Evolutionary conservation across 2,113 vertebrate genomes (phyloP).

Genomic region (Numenius arquata): DNA sequence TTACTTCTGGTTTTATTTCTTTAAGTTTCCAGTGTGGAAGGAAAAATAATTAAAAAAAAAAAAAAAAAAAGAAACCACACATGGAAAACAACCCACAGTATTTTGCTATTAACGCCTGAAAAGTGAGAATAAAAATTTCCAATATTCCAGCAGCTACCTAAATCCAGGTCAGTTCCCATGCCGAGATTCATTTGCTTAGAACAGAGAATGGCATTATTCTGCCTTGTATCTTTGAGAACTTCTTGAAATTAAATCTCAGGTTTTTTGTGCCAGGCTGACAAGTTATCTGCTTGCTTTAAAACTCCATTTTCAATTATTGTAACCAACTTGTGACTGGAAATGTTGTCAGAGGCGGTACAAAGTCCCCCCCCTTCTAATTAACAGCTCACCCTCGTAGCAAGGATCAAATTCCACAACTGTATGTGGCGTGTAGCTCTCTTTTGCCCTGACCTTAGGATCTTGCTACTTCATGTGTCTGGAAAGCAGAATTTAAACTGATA

Average conservation of each 20-base stretch:
- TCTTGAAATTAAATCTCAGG: background rate
- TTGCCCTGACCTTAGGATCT: background rate
- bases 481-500: background rate
- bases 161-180: background rate
- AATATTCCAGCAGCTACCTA: background rate
- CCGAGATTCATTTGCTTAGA: background rate
- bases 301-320: background rate
- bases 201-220: accelerated
- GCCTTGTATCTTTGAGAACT: background rate
- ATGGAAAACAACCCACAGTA: accelerated
- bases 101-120: background rate
- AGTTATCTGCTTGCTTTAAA: background rate
- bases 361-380: background rate
- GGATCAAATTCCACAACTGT: background rate
- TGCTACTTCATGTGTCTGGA: background rate
- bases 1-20: background rate
- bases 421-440: background rate
- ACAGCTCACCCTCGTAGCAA: background rate
- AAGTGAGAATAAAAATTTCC: background rate
- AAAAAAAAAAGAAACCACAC: background rate
- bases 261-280: background rate
- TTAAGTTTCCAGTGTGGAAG: background rate
- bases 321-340: background rate
- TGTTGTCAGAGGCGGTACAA: background rate
- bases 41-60: background rate